These are phyloP conservation scores for Himalopsyche phryganea DNA, from an alignment of 1,140 invertebrate genomes.

Conservation along the genomic window DNA sequence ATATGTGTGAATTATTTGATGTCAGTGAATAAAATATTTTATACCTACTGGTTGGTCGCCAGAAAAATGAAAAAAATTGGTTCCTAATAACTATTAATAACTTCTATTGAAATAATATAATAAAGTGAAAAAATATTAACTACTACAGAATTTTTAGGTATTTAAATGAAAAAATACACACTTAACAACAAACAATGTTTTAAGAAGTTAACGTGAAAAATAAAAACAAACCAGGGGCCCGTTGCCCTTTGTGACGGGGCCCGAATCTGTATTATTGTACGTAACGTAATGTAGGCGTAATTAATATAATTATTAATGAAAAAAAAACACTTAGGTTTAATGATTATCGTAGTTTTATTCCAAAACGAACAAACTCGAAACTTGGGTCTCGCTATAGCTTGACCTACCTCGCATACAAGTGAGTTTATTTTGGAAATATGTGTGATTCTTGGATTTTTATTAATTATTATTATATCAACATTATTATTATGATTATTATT, in stretches of 20 bases:
- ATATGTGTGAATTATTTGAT: slow-evolving; percentile 28
- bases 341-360: slow-evolving; percentile 43
- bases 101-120: slow-evolving; percentile 42
- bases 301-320: slow-evolving; percentile 29
- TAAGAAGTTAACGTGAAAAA: slow-evolving; percentile 34
- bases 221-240: slow-evolving; percentile 16
- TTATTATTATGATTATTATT: slow-evolving; percentile 32
- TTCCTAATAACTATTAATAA: slow-evolving; percentile 54
- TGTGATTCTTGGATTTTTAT: slow-evolving; percentile 63
- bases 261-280: slow-evolving; percentile 35
- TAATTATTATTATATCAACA: neutral
- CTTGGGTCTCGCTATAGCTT: slow-evolving; percentile 60
- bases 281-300: slow-evolving; percentile 35
- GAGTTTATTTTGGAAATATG: slow-evolving; percentile 68
- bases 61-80: slow-evolving; percentile 47
- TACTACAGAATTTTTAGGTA: slow-evolving; percentile 34
- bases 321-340: slow-evolving; percentile 34
- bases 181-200: slow-evolving; percentile 31
- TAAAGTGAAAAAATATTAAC: slow-evolving; percentile 42
- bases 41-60: slow-evolving; percentile 35
- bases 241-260: slow-evolving; percentile 4
- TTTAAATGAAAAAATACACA: slow-evolving; percentile 31
- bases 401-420: slow-evolving; percentile 67
- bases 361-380: slow-evolving; percentile 66
- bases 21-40: slow-evolving; percentile 34